Percentiles rank a stretch among this genome's conserved stretches.
These are phyloP conservation scores for Galerucella calmariensis DNA, from an alignment of 2,888 invertebrate species.

Conservation along the genomic window DNA sequence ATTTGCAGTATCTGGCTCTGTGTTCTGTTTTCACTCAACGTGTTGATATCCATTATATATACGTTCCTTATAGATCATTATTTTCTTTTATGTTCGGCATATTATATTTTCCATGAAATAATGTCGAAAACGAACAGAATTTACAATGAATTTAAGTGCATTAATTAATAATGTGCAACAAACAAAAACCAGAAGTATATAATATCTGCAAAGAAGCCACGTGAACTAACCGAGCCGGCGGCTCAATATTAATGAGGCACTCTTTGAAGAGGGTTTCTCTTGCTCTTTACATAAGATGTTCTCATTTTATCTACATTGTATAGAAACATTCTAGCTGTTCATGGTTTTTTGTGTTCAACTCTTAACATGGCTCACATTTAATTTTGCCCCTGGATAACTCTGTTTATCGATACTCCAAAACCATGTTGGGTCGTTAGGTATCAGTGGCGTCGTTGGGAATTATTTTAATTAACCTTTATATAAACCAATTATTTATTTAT, in stretches of 20 bases:
- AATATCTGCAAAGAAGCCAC: constrained; percentile 27
- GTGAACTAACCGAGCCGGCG: constrained; percentile 48
- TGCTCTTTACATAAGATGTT: constrained; percentile 58
- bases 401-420: constrained; percentile 59
- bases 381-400: constrained; percentile 59
- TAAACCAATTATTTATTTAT: too few species aligned
- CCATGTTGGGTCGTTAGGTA: constrained; percentile 59
- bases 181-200: constrained; percentile 21
- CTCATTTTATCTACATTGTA: constrained; percentile 61
- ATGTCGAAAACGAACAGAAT: background rate
- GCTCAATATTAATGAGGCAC: constrained; percentile 62
- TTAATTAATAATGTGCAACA: constrained; percentile 51
- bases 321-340: constrained; percentile 58
- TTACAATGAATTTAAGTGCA: constrained; percentile 50
- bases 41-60: too few species aligned
- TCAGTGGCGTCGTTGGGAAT: background rate
- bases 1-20: too few species aligned
- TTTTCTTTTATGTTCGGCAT: background rate
- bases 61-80: background rate
- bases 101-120: background rate
- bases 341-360: constrained; percentile 56
- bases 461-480: too few species aligned
- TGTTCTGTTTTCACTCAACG: too few species aligned
- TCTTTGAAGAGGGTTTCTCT: constrained; percentile 55
- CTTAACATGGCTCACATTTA: constrained; percentile 59